Conservation (phyloP, 2,888 invertebrate genomes). For the Clepsis dumicolana region DNA sequence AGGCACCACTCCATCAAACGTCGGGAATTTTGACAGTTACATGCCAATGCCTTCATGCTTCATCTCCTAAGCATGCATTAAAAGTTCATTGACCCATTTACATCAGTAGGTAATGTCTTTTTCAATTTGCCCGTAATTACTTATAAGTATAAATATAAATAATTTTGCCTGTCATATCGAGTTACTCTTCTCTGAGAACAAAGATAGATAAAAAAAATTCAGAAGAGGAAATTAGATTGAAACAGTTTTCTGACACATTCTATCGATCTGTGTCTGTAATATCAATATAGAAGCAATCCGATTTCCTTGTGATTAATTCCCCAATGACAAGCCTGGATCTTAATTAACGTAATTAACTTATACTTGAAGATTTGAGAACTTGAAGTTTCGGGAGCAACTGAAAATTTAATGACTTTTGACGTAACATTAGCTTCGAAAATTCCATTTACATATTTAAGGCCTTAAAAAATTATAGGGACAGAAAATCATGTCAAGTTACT, state of each 20-base stretch:
- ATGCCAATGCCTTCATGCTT: too few relatives aligned
- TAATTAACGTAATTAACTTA: constrained; percentile 20
- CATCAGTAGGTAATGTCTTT: too few relatives aligned
- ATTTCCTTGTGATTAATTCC: constrained; percentile 13
- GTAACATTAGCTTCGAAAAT: neutral
- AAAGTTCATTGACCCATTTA: too few relatives aligned
- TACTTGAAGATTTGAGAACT: constrained; percentile 4
- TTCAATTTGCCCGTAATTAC: too few relatives aligned
- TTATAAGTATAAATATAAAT: too few relatives aligned
- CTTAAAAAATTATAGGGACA: neutral
- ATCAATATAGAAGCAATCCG: constrained; percentile 29
- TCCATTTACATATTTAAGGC: constrained; percentile 6
- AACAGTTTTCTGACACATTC: constrained; percentile 1
- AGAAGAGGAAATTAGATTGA: neutral
- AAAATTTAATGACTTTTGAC: neutral
- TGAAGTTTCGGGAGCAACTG: neutral
- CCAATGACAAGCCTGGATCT: constrained; percentile 8
- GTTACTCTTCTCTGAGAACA: too few relatives aligned
- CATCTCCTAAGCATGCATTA: too few relatives aligned
- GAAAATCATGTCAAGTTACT: neutral
- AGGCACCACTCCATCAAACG: too few relatives aligned
- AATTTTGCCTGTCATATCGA: too few relatives aligned
- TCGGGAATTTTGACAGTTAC: too few relatives aligned
- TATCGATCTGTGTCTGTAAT: too few relatives aligned
- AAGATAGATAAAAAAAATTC: neutral